A percentile compares a stretch with the other conserved stretches of the same genome.
Conservation (phyloP, 23 tunicate genomes). For the Oikopleura dioica region DNA sequence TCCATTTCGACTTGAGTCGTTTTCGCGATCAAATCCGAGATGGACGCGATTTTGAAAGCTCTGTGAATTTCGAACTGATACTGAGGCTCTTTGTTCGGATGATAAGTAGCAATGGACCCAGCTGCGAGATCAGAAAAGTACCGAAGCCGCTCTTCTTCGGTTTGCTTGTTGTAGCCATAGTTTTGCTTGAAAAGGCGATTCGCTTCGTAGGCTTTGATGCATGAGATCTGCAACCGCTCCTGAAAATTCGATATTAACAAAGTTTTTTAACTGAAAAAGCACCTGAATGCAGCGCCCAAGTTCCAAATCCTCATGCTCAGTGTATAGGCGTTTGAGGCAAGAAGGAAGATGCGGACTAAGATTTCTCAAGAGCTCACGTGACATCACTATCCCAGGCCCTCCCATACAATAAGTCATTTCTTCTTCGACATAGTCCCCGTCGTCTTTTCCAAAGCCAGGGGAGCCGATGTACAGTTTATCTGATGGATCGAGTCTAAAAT, state of each 20-base stretch:
- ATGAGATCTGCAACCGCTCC: not conserved
- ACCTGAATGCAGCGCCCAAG: constrained; percentile 13
- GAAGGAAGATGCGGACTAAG: not conserved
- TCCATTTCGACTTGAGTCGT: not conserved
- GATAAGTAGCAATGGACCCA: constrained; percentile 1
- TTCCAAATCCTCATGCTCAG: constrained; percentile 13
- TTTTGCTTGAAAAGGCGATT: constrained; percentile 8
- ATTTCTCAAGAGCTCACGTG: not conserved
- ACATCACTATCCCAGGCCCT: constrained; percentile 4
- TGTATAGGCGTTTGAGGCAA: not conserved
- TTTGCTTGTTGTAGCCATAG: not conserved
- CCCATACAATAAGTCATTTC: constrained; percentile 14
- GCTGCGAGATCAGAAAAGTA: not conserved
- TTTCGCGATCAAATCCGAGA: not conserved
- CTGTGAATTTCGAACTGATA: not conserved
- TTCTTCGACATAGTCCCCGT: constrained; percentile 26
- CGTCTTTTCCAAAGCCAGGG: constrained; percentile 70
- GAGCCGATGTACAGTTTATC: constrained; percentile 34
- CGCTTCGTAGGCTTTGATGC: not conserved
- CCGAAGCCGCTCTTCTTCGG: not conserved
- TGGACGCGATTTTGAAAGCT: not conserved
- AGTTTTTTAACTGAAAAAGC: too few relatives aligned
- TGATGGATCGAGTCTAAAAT: not conserved
- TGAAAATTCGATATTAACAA: too few relatives aligned
- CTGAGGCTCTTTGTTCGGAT: not conserved